These are phyloP conservation scores for Odocoileus virginianus DNA, from an alignment of 2,113 vertebrate species.

Conservation along the genomic window DNA sequence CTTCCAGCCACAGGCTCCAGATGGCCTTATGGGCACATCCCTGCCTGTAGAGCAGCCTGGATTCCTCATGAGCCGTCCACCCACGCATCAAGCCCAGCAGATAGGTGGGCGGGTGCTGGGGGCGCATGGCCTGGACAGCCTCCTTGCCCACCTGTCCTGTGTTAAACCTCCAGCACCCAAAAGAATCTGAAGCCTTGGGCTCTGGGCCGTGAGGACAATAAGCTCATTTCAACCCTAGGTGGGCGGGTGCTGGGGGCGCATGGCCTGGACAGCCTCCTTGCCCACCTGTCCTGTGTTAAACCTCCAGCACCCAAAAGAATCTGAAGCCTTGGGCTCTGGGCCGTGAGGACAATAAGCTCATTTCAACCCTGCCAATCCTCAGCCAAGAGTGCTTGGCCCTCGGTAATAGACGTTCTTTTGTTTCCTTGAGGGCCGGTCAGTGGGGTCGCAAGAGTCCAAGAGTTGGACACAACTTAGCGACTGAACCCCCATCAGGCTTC, in stretches of 20 bases:
- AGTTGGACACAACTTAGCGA: neutral
- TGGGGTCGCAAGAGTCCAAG: neutral
- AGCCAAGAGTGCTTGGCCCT: neutral
- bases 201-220: neutral
- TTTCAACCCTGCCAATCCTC: neutral
- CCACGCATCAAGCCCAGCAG: accelerated
- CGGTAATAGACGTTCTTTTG: neutral
- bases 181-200: neutral
- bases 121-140: too few relatives aligned
- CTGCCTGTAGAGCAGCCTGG: neutral
- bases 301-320: neutral
- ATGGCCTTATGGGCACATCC: neutral
- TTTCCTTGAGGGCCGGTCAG: neutral
- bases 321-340: neutral
- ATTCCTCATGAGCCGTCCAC: neutral
- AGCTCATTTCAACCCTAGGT: accelerated
- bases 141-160: neutral
- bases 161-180: neutral
- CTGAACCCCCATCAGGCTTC: neutral
- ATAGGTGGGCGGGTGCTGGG: neutral
- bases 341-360: accelerated
- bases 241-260: neutral
- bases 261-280: accelerated
- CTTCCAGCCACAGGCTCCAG: neutral
- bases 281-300: neutral